Conservation (phyloP, 1,140 invertebrate genomes). For the Mesaphorura yosii region DNA sequence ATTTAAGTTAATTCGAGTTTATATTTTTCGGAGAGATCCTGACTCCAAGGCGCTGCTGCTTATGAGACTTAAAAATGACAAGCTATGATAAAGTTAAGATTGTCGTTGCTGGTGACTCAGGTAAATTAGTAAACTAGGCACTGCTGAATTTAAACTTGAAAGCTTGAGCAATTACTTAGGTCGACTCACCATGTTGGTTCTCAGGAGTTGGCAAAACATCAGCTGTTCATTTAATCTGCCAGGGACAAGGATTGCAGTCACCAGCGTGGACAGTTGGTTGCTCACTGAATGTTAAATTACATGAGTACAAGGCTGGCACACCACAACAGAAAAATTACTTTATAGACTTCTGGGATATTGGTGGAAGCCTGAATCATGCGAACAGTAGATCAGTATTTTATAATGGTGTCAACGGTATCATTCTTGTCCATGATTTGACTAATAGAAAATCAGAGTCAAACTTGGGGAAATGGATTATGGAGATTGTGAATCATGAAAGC, state of each 20-base stretch:
- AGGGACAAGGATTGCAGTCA: constrained; percentile 67
- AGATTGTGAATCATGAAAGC: constrained; percentile 60
- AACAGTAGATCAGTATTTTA: constrained; percentile 89
- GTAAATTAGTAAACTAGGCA: constrained; percentile 43
- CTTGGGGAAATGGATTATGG: constrained; percentile 80
- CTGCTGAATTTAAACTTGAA: too few relatives aligned
- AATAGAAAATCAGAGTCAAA: constrained; percentile 92
- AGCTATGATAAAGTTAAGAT: constrained; percentile 69
- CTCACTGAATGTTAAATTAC: constrained; percentile 87
- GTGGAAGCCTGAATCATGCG: constrained; percentile 80
- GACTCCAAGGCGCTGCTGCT: not conserved
- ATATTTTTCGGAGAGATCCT: too few relatives aligned
- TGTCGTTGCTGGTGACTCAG: constrained; percentile 83
- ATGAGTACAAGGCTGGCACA: constrained; percentile 85
- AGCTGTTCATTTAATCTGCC: constrained; percentile 77
- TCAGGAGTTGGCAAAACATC: constrained; percentile 90
- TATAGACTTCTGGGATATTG: constrained; percentile 91
- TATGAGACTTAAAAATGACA: constrained; percentile 13
- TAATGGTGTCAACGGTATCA: constrained; percentile 81
- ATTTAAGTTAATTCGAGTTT: too few relatives aligned
- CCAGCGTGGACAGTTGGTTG: constrained; percentile 92
- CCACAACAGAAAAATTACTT: constrained; percentile 79
- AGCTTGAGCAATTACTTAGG: too few relatives aligned
- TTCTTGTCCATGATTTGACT: constrained; percentile 89
- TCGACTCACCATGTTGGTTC: too few relatives aligned